These are phyloP conservation scores for Amiota communis DNA, from an alignment of 2,888 invertebrate species.

Conservation along the genomic window DNA sequence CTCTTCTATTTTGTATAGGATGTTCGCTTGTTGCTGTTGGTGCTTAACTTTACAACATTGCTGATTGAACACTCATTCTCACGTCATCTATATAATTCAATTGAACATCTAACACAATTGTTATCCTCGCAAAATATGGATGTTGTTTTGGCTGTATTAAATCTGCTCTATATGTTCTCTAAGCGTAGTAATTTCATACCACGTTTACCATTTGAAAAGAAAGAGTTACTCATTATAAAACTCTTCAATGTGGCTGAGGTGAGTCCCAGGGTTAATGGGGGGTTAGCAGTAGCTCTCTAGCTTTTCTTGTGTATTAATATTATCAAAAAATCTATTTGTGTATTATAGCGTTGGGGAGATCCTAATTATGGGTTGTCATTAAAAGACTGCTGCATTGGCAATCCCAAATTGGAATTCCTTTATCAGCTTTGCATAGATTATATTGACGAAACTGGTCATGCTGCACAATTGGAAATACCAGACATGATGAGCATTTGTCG, in stretches of 20 bases:
- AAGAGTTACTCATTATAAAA: conserved; percentile 81
- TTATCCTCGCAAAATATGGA: conserved; percentile 87
- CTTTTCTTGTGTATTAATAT: too few relatives aligned
- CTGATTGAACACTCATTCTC: conserved; percentile 91
- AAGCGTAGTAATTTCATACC: conserved; percentile 91
- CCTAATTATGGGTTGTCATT: conserved; percentile 90
- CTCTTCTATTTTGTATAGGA: conserved; percentile 74
- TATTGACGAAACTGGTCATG: conserved; percentile 62
- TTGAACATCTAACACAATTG: conserved; percentile 86
- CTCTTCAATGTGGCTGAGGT: conserved; percentile 87
- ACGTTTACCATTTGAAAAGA: conserved; percentile 81
- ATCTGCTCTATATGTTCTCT: conserved; percentile 90
- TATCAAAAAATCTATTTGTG: background rate
- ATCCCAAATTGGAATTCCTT: conserved; percentile 73
- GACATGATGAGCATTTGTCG: conserved; percentile 65
- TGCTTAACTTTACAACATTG: conserved; percentile 86
- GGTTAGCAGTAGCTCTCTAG: too few relatives aligned
- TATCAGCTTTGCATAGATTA: conserved; percentile 65
- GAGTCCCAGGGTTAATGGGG: too few relatives aligned
- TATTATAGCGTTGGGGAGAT: conserved; percentile 77
- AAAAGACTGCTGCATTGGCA: conserved; percentile 85
- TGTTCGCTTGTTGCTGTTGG: conserved; percentile 81
- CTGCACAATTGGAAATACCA: conserved; percentile 62
- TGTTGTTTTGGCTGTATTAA: conserved; percentile 87
- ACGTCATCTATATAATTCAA: conserved; percentile 88